A percentile compares a stretch with the other conserved stretches of the same genome.
Conservation (phyloP, 2,888 invertebrate species). For the Anticlea derivata region DNA sequence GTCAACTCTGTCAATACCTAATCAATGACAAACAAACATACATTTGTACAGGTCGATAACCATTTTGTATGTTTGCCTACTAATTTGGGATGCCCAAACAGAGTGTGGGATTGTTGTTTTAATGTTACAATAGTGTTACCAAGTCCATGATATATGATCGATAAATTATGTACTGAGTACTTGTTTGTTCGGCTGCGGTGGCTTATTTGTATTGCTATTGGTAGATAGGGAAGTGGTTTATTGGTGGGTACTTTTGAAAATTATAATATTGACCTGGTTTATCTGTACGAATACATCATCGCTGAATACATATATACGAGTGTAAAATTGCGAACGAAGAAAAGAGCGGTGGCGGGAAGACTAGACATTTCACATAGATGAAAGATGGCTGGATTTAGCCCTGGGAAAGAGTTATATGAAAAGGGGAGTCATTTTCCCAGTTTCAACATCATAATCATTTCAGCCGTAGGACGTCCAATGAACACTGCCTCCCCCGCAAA, state of each 20-base stretch:
- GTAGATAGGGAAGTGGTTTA: not conserved
- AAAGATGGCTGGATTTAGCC: too few species aligned
- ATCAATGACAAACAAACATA: conserved; percentile 40
- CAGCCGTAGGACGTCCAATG: too few species aligned
- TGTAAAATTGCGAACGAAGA: too few species aligned
- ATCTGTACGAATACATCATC: not conserved
- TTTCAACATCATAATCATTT: too few species aligned
- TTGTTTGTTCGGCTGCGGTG: conserved; percentile 15
- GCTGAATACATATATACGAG: too few species aligned
- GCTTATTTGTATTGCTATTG: conserved; percentile 13
- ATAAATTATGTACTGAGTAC: conserved; percentile 33
- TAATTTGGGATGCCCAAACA: conserved; percentile 58
- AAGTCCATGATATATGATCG: conserved; percentile 42
- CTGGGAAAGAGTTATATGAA: too few species aligned
- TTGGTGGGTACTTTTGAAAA: not conserved
- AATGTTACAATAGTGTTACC: conserved; percentile 46
- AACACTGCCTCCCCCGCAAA: too few species aligned
- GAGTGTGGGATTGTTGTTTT: conserved; percentile 50
- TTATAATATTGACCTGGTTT: not conserved
- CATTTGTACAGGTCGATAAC: conserved; percentile 42
- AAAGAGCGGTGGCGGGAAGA: too few species aligned
- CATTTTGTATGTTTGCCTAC: conserved; percentile 49
- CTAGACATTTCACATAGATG: too few species aligned
- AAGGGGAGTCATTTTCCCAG: too few species aligned
- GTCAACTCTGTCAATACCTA: conserved; percentile 34